Percentiles rank a stretch among this genome's conserved stretches.
Evolutionary conservation across 2,888 invertebrate genomes (phyloP).

Genomic region (Tetheella fluctuosa): DNA sequence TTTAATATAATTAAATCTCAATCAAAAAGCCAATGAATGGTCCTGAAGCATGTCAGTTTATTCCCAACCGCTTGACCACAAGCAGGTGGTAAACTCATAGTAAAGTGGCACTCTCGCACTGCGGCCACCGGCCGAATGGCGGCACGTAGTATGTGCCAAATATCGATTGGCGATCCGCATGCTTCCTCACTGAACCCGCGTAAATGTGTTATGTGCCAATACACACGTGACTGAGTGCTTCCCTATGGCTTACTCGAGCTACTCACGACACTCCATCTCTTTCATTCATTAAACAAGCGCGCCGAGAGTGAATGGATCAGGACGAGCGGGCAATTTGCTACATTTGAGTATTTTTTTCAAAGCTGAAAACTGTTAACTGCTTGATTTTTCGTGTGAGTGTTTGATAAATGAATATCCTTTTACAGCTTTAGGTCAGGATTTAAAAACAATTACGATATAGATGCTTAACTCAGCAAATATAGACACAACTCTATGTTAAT

Average conservation of each 20-base stretch:
- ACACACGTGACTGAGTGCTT: not conserved
- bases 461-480: too few species aligned
- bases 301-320: not conserved
- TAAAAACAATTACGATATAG: too few species aligned
- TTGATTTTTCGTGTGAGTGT: not conserved
- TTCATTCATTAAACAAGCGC: not conserved
- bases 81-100: not conserved
- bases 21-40: too few species aligned
- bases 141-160: constrained; percentile 1
- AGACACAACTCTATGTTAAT: too few species aligned
- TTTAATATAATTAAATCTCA: too few species aligned
- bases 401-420: too few species aligned
- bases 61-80: not conserved
- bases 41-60: not conserved
- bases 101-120: not conserved
- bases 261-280: not conserved
- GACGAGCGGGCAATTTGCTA: not conserved
- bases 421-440: too few species aligned
- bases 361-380: not conserved
- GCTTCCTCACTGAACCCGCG: constrained; percentile 6
- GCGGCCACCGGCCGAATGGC: not conserved
- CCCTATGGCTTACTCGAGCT: not conserved
- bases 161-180: constrained; percentile 8
- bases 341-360: constrained; percentile 2
- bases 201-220: constrained; percentile 1